phyloP scores from a whole-genome alignment of 2,797 vertebrate species.

The Gallinago nigripennis region DNA sequence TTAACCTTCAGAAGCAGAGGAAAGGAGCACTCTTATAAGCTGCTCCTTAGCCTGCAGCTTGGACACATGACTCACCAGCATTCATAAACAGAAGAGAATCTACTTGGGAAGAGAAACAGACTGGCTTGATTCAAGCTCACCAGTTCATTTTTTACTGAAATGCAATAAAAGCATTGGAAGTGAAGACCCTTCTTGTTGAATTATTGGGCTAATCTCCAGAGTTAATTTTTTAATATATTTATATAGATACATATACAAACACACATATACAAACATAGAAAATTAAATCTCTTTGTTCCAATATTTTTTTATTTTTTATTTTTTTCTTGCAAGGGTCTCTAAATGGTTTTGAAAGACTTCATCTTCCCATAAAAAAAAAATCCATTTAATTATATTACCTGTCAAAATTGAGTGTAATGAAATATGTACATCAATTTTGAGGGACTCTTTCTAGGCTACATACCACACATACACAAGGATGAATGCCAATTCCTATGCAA shows the following conservation, averaged over 20 bases:
- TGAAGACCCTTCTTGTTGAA: neutral
- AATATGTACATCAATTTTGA: neutral
- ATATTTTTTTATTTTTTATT: neutral
- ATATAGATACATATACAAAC: accelerated
- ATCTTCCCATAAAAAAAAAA: neutral
- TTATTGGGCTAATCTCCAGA: neutral
- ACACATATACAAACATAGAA: neutral
- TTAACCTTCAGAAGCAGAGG: neutral
- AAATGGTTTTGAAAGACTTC: neutral
- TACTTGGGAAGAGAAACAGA: neutral
- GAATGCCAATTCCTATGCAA: neutral
- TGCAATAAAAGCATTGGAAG: neutral
- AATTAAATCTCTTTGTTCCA: neutral
- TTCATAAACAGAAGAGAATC: neutral
- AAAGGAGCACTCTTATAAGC: neutral
- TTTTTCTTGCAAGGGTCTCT: neutral
- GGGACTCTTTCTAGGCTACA: neutral
- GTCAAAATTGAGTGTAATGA: neutral
- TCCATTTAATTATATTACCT: neutral
- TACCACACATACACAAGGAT: neutral
- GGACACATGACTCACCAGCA: neutral
- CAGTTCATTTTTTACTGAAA: neutral
- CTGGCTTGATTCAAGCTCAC: neutral
- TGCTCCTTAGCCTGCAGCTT: neutral
- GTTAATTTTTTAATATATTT: neutral